Evolutionary conservation across 1,140 invertebrate genomes (phyloP).

Genomic region (Dryas iulia): DNA sequence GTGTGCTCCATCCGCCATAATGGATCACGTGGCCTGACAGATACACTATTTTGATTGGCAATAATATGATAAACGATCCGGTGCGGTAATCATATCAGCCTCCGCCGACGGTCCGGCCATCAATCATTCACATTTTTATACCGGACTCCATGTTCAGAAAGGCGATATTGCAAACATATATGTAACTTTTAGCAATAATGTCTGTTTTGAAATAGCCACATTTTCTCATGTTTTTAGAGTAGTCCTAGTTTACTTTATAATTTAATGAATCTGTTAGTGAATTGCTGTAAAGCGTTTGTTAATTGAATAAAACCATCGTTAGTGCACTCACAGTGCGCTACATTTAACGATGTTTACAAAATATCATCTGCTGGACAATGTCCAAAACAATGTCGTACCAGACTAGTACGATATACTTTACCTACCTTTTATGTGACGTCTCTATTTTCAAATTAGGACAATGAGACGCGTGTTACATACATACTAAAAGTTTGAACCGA

Average conservation of each 20-base stretch:
- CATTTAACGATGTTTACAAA: conserved; percentile 66
- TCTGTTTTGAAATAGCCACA: conserved; percentile 43
- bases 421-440: conserved; percentile 61
- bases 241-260: conserved; percentile 49
- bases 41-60: conserved; percentile 81
- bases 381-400: conserved; percentile 66
- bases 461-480: conserved; percentile 47
- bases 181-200: conserved; percentile 37
- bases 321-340: conserved; percentile 52
- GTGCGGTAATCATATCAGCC: conserved; percentile 69
- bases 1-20: conserved; percentile 52
- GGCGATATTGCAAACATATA: conserved; percentile 45
- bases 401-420: conserved; percentile 48
- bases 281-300: conserved; percentile 35
- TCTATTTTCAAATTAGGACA: conserved; percentile 68
- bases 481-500: conserved; percentile 34
- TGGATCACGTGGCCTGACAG: conserved; percentile 74
- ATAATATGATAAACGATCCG: conserved; percentile 78
- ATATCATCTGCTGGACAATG: conserved; percentile 64
- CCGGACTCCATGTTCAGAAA: conserved; percentile 50
- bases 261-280: conserved; percentile 46
- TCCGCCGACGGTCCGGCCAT: conserved; percentile 58
- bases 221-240: conserved; percentile 50
- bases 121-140: conserved; percentile 64
- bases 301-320: conserved; percentile 43